Percentiles rank a stretch among this genome's conserved stretches.
Conservation (phyloP, 2,888 invertebrate species). For the Hypomecis punctinalis region DNA sequence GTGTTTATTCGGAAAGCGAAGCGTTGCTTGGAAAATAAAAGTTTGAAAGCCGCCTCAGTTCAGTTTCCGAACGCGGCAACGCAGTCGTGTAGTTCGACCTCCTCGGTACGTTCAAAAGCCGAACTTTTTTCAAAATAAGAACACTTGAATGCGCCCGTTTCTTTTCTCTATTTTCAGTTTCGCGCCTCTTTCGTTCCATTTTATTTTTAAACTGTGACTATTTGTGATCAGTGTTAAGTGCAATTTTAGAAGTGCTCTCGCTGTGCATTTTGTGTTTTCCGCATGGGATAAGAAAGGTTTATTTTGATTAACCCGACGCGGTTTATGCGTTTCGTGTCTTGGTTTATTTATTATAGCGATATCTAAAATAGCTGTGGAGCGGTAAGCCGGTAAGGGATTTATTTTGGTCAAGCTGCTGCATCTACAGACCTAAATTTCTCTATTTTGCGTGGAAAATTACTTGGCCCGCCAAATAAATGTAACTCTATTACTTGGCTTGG, state of each 20-base stretch:
- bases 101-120: constrained; percentile 64
- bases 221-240: constrained; percentile 37
- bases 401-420: constrained; percentile 68
- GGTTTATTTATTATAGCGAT: constrained; percentile 71
- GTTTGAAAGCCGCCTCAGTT: constrained; percentile 65
- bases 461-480: constrained; percentile 2
- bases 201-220: constrained; percentile 31
- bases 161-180: constrained; percentile 30
- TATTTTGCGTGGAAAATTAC: constrained; percentile 42
- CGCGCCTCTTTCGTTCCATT: constrained; percentile 25
- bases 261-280: constrained; percentile 62
- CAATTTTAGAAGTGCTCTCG: constrained; percentile 24
- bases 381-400: constrained; percentile 76
- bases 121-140: constrained; percentile 47
- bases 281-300: constrained; percentile 40
- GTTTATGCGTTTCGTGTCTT: constrained; percentile 65
- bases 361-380: constrained; percentile 72
- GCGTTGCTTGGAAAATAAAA: constrained; percentile 68
- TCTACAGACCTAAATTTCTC: constrained; percentile 54
- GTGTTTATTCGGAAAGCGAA: constrained; percentile 60
- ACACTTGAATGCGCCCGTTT: constrained; percentile 45
- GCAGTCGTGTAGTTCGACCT: constrained; percentile 60
- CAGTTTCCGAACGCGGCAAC: constrained; percentile 61
- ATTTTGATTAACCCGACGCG: constrained; percentile 40
- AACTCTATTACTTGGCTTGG: not conserved